Evolutionary conservation across 1,140 invertebrate species (phyloP).

Genomic region (Dendroctonus valens): DNA sequence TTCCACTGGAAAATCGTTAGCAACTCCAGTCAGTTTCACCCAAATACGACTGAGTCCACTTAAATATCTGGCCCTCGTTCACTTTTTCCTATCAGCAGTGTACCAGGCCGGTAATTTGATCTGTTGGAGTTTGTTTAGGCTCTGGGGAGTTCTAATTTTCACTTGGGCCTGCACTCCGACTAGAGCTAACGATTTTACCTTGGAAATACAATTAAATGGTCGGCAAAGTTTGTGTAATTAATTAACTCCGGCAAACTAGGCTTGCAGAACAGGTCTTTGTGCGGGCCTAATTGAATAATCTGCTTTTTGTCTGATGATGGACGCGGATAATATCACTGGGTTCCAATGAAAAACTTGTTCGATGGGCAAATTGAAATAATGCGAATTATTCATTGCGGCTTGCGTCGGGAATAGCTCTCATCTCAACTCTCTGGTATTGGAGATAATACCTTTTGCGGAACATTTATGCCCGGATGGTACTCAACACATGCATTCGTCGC

Average conservation of each 20-base stretch:
- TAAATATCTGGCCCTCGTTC: too few relatives aligned
- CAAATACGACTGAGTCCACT: too few relatives aligned
- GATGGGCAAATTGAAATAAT: not conserved
- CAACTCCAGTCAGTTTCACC: too few relatives aligned
- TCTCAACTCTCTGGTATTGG: not conserved
- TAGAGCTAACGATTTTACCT: constrained; percentile 14
- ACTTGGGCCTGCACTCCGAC: constrained; percentile 3
- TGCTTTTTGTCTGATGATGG: too few relatives aligned
- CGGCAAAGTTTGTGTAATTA: constrained; percentile 11
- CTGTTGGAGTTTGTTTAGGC: constrained; percentile 12
- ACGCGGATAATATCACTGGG: not conserved
- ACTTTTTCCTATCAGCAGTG: too few relatives aligned
- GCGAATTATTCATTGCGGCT: not conserved
- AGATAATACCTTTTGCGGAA: constrained; percentile 14
- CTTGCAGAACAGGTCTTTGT: too few relatives aligned
- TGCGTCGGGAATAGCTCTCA: not conserved
- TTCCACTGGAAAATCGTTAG: too few relatives aligned
- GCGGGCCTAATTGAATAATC: too few relatives aligned
- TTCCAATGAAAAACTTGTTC: not conserved
- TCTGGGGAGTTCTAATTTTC: constrained; percentile 14
- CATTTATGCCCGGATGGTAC: constrained; percentile 1
- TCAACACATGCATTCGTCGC: constrained; percentile 12
- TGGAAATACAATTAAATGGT: constrained; percentile 8
- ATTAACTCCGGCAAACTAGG: not conserved
- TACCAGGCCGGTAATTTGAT: not conserved